phyloP scores from a whole-genome alignment of 2,888 invertebrate species.

The Ectemnius cavifrons region DNA sequence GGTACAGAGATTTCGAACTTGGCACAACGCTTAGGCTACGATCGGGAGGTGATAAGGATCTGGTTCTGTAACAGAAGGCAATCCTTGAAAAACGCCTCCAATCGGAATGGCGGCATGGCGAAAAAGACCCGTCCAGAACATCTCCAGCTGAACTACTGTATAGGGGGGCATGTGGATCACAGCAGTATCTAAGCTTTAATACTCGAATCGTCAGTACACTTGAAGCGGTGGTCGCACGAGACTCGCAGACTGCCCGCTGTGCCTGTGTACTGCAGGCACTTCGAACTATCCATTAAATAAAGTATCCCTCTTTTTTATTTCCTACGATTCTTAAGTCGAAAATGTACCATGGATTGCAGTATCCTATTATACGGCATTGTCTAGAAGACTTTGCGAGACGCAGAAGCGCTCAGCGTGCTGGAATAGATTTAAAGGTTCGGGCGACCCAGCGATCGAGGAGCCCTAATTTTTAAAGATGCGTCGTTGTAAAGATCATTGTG shows the following conservation, averaged over 20 bases:
- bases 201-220: constrained; percentile 34
- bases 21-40: constrained; percentile 97
- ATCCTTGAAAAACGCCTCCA: constrained; percentile 94
- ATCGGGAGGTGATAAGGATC: constrained; percentile 97
- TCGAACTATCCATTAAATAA: constrained; percentile 1
- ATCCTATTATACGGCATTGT: constrained; percentile 21
- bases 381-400: too few relatives aligned
- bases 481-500: constrained; percentile 70
- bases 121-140: too few relatives aligned
- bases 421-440: constrained; percentile 21
- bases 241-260: background rate
- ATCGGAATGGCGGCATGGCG: too few relatives aligned
- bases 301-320: constrained; percentile 1
- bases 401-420: too few relatives aligned
- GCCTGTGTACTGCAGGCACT: background rate
- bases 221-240: background rate
- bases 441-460: background rate
- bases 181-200: constrained; percentile 35
- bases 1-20: constrained; percentile 98
- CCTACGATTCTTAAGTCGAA: background rate
- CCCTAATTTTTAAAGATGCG: constrained; percentile 31
- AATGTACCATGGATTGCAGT: background rate
- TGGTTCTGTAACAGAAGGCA: constrained; percentile 99
- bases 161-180: too few relatives aligned
- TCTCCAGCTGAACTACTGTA: too few relatives aligned